Evolutionary conservation across 2,797 vertebrate species (phyloP).

Genomic region (Sarcophilus harrisii): DNA sequence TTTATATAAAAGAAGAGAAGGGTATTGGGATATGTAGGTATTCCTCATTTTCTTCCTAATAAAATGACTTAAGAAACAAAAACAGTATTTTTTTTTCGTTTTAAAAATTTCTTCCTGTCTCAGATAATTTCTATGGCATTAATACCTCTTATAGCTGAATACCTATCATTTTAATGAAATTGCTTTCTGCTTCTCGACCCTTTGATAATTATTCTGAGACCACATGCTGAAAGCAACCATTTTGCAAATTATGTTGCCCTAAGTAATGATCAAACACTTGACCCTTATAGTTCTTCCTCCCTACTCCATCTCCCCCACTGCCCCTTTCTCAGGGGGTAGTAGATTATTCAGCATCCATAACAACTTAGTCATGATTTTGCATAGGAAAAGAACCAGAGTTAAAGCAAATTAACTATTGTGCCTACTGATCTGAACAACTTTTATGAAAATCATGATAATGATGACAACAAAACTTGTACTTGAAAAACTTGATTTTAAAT

Average conservation of each 20-base stretch:
- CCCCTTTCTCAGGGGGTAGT: neutral
- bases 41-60: neutral
- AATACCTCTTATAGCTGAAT: neutral
- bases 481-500: neutral
- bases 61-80: neutral
- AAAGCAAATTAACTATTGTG: neutral
- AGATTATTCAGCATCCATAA: neutral
- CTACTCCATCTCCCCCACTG: too few species aligned
- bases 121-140: neutral
- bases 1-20: neutral
- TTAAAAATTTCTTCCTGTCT: neutral
- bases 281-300: neutral
- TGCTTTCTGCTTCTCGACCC: neutral
- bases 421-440: neutral
- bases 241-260: neutral
- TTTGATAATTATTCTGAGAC: slow-evolving; percentile 21
- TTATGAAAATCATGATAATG: neutral
- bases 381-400: neutral
- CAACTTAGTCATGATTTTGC: neutral
- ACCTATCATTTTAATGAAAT: neutral
- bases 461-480: neutral
- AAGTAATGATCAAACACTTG: neutral
- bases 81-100: neutral
- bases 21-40: neutral
- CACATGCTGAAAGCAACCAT: neutral